phyloP scores from a whole-genome alignment of 1,140 invertebrate species.

The Conopomorpha cramerella region DNA sequence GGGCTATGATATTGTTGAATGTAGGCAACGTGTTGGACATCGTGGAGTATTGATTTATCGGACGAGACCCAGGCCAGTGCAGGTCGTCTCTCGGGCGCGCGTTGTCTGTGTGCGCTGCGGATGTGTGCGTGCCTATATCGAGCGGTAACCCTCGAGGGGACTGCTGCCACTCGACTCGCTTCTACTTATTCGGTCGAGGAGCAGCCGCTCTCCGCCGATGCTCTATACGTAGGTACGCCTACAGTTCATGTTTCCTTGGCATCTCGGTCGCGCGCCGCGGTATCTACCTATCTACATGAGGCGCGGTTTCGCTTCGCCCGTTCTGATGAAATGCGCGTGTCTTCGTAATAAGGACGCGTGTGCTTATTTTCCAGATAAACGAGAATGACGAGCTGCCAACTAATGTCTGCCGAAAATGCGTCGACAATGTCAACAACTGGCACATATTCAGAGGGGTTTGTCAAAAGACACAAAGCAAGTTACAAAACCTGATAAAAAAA shows the following conservation, averaged over 20 bases:
- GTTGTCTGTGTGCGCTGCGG: constrained; percentile 33
- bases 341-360: constrained; percentile 36
- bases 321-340: constrained; percentile 46
- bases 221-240: constrained; percentile 49
- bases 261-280: constrained; percentile 17
- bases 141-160: constrained; percentile 52
- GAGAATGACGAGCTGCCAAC: constrained; percentile 61
- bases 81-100: constrained; percentile 29
- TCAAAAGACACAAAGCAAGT: constrained; percentile 60
- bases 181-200: constrained; percentile 55
- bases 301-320: constrained; percentile 40
- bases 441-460: constrained; percentile 60
- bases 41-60: constrained; percentile 57
- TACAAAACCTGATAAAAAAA: constrained; percentile 53
- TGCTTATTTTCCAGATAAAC: constrained; percentile 59
- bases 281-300: constrained; percentile 38
- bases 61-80: constrained; percentile 49
- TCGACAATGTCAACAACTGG: constrained; percentile 62
- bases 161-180: constrained; percentile 50
- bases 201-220: constrained; percentile 33
- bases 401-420: constrained; percentile 61
- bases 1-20: constrained; percentile 29
- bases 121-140: constrained; percentile 43
- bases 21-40: constrained; percentile 35
- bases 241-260: constrained; percentile 31